Conservation (phyloP, 2,113 vertebrate species). For the Melanocharis versteri region DNA sequence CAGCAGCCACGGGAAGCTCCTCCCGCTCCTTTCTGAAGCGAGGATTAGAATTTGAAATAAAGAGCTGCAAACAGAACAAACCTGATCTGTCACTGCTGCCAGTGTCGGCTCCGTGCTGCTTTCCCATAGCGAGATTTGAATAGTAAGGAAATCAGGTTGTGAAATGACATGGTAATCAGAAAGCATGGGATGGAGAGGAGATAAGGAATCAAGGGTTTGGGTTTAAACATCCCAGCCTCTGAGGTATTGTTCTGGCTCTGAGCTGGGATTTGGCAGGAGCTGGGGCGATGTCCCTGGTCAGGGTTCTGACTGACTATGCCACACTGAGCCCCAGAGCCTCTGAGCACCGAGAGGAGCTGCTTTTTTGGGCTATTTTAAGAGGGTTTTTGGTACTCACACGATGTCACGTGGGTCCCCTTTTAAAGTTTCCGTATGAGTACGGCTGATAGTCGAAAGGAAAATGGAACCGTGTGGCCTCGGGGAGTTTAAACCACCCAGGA, state of each 20-base stretch:
- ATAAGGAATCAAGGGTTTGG: neutral
- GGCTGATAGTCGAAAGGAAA: neutral
- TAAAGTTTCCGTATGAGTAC: neutral
- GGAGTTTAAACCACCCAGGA: neutral
- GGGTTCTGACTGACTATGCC: neutral
- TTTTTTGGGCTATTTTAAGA: neutral
- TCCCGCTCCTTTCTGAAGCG: neutral
- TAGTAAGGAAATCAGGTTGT: constrained; percentile 6
- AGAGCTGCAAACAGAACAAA: neutral
- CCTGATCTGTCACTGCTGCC: neutral
- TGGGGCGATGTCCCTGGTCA: rapidly evolving
- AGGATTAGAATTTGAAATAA: neutral
- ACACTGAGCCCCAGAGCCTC: rapidly evolving
- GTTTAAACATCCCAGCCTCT: neutral
- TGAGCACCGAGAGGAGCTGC: rapidly evolving
- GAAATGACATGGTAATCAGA: neutral
- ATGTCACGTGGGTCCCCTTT: rapidly evolving
- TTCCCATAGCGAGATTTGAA: constrained; percentile 24
- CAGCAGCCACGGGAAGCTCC: neutral
- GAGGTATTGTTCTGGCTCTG: neutral
- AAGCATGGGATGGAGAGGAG: neutral
- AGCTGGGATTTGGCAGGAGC: neutral
- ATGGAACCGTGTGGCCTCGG: rapidly evolving
- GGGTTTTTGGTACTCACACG: rapidly evolving
- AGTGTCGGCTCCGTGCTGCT: rapidly evolving